Evolutionary conservation across 2,888 invertebrate genomes (phyloP).

Genomic region (Macrophya annulata): DNA sequence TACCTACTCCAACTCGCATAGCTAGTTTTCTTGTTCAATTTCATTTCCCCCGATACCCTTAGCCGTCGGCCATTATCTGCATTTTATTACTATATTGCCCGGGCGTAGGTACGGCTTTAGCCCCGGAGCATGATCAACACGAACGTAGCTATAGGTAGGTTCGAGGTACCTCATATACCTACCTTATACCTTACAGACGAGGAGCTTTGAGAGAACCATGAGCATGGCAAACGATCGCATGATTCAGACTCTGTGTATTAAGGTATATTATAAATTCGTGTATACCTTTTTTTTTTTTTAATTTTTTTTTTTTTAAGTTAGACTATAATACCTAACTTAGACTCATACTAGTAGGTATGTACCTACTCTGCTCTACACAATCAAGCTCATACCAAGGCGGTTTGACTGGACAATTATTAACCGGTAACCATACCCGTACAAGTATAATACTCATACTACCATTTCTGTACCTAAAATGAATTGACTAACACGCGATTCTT

Average conservation of each 20-base stretch:
- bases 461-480: neutral
- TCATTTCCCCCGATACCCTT: constrained; percentile 67
- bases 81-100: constrained; percentile 79
- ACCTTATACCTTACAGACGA: neutral
- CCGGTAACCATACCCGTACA: neutral
- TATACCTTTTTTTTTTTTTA: too few relatives aligned
- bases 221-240: constrained; percentile 63
- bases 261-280: constrained; percentile 73
- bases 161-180: neutral
- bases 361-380: too few relatives aligned
- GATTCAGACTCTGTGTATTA: constrained; percentile 67
- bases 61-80: constrained; percentile 76
- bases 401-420: constrained; percentile 11
- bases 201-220: neutral
- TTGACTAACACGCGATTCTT: constrained; percentile 48
- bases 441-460: neutral
- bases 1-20: too few relatives aligned
- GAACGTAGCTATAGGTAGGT: neutral
- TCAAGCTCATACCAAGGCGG: neutral
- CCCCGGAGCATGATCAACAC: neutral
- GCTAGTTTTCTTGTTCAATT: constrained; percentile 60
- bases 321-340: neutral
- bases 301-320: too few relatives aligned
- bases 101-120: constrained; percentile 64
- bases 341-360: too few relatives aligned